Percentiles rank a stretch among this genome's conserved stretches.
Conservation (phyloP, 2,113 vertebrate species). For the Phrynosoma blainvillii region DNA sequence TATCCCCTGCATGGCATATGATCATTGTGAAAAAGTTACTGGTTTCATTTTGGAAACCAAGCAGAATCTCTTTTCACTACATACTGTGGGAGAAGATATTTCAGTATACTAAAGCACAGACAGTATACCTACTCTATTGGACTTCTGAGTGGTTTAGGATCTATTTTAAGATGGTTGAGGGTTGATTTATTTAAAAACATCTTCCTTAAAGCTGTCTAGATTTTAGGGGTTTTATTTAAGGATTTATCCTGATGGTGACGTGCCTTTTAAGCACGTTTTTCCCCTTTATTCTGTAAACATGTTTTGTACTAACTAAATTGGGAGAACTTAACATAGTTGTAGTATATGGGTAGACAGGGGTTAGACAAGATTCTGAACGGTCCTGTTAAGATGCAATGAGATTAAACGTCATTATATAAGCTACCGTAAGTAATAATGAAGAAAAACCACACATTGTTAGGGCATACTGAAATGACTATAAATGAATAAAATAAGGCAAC, state of each 20-base stretch:
- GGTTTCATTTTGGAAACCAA: constrained; percentile 29
- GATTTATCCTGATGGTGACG: constrained; percentile 53
- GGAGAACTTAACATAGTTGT: constrained; percentile 25
- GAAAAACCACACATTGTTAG: not conserved
- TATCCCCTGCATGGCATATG: constrained; percentile 10
- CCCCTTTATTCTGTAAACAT: not conserved
- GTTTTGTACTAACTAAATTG: constrained; percentile 33
- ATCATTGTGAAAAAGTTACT: constrained; percentile 28
- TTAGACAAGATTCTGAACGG: constrained; percentile 7
- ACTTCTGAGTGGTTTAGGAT: constrained; percentile 31
- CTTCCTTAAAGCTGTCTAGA: constrained; percentile 47
- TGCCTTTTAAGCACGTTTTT: constrained; percentile 40
- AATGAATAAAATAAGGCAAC: not conserved
- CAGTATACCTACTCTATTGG: too few relatives aligned
- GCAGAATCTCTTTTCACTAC: not conserved
- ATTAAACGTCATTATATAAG: not conserved
- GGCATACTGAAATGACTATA: too few relatives aligned
- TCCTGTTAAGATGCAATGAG: not conserved
- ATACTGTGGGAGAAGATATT: not conserved
- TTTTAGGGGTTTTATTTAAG: constrained; percentile 40
- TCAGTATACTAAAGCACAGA: not conserved
- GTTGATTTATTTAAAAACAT: constrained; percentile 40
- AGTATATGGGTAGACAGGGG: not conserved
- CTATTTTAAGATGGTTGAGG: constrained; percentile 34
- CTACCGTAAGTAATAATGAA: not conserved